These are phyloP conservation scores for Coregonus sp. DNA, from an alignment of 2,797 vertebrate species.

Conservation along the genomic window DNA sequence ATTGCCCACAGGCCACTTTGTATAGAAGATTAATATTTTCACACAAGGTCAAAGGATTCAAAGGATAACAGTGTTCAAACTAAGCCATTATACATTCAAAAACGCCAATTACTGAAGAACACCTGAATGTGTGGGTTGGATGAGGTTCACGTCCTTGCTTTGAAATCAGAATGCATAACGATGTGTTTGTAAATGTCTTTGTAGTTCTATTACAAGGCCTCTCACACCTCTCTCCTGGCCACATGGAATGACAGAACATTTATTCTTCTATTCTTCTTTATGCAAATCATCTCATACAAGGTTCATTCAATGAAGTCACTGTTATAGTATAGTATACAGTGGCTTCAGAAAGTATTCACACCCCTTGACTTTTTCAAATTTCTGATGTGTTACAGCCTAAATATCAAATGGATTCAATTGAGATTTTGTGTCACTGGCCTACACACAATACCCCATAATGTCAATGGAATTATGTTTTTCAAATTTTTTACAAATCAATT, in stretches of 20 bases:
- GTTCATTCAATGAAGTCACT: background rate
- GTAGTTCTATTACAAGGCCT: background rate
- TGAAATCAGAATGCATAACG: slow-evolving; percentile 26
- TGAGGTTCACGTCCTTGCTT: slow-evolving; percentile 37
- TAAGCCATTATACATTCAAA: slow-evolving; percentile 54
- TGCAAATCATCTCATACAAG: background rate
- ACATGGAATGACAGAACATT: background rate
- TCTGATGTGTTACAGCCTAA: no score
- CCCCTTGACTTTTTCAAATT: no score
- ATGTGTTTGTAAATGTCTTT: slow-evolving; percentile 28
- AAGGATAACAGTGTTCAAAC: slow-evolving; percentile 39
- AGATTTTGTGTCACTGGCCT: no score
- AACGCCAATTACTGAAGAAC: slow-evolving; percentile 37
- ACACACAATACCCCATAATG: no score
- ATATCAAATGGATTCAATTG: no score
- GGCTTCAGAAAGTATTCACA: no score
- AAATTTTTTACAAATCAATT: no score
- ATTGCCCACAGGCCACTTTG: background rate
- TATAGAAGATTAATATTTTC: background rate
- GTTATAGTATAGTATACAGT: background rate
- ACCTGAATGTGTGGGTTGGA: slow-evolving; percentile 38
- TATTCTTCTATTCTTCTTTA: background rate
- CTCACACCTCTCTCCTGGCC: background rate
- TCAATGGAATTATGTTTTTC: no score
- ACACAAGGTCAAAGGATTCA: slow-evolving; percentile 36